phyloP scores from a whole-genome alignment of 1,140 invertebrate genomes.

The Drosophila seguyi region DNA sequence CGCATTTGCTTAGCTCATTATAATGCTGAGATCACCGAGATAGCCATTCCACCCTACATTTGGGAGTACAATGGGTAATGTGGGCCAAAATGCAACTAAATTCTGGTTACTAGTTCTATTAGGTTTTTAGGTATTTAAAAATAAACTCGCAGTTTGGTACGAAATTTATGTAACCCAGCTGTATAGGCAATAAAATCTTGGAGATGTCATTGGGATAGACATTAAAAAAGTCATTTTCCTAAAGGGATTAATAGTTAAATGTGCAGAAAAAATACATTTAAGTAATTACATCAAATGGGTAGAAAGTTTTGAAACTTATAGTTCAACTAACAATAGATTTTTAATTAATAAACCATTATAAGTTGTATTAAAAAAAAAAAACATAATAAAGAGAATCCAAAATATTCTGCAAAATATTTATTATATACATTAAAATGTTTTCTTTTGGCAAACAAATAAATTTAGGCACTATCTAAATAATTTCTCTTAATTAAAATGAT shows the following conservation, averaged over 20 bases:
- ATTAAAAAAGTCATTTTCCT: not conserved
- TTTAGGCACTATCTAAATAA: no score
- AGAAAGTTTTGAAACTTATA: not conserved
- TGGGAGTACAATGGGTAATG: conserved; percentile 9
- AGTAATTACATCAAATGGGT: not conserved
- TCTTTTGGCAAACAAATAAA: no score
- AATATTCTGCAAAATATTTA: not conserved
- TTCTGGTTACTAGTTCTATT: not conserved
- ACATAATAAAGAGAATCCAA: not conserved
- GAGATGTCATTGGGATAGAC: not conserved
- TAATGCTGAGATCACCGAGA: conserved; percentile 42
- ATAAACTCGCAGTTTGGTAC: not conserved
- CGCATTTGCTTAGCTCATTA: conserved; percentile 46
- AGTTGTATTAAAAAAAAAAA: no score
- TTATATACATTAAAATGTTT: not conserved
- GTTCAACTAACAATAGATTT: not conserved
- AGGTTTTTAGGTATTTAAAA: not conserved
- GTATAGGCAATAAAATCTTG: not conserved
- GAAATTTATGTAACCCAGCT: not conserved
- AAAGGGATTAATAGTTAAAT: not conserved
- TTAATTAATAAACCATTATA: not conserved
- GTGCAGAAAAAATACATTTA: not conserved
- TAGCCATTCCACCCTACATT: conserved; percentile 28
- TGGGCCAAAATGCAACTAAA: not conserved
- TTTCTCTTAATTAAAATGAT: no score